A percentile compares a stretch with the other conserved stretches of the same genome.
phyloP scores from a whole-genome alignment of 92 coral and sea anemone genomes.

The Chrysogorgia sp. region DNA sequence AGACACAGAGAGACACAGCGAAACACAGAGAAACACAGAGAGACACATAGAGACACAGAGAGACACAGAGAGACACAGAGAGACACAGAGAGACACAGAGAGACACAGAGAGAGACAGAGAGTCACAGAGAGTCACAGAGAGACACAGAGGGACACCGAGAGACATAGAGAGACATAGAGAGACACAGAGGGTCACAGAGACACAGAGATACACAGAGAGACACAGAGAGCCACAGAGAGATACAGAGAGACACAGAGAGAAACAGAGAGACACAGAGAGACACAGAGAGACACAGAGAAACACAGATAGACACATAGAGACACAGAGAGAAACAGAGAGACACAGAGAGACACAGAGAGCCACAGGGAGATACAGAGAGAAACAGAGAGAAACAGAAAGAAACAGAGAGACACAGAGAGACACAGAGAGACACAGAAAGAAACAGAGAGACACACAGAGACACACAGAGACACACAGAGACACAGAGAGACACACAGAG shows the following conservation, averaged over 20 bases:
- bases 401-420: neutral
- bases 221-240: neutral
- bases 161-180: too few species aligned
- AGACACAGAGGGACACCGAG: too few species aligned
- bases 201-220: too few species aligned
- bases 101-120: conserved; percentile 3
- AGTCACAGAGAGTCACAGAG: neutral
- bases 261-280: neutral
- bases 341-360: neutral
- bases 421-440: neutral
- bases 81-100: neutral
- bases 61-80: neutral
- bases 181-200: too few species aligned
- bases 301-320: neutral
- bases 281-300: neutral
- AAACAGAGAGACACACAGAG: too few species aligned
- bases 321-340: neutral
- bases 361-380: neutral
- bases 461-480: too few species aligned
- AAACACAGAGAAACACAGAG: neutral
- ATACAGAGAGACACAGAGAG: neutral
- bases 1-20: too few species aligned
- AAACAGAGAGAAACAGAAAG: neutral
- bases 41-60: conserved; percentile 1
- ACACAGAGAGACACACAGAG: too few species aligned